A percentile compares a stretch with the other conserved stretches of the same genome.
phyloP scores from a whole-genome alignment of 2,113 vertebrate genomes.

The Nycticebus coucang region DNA sequence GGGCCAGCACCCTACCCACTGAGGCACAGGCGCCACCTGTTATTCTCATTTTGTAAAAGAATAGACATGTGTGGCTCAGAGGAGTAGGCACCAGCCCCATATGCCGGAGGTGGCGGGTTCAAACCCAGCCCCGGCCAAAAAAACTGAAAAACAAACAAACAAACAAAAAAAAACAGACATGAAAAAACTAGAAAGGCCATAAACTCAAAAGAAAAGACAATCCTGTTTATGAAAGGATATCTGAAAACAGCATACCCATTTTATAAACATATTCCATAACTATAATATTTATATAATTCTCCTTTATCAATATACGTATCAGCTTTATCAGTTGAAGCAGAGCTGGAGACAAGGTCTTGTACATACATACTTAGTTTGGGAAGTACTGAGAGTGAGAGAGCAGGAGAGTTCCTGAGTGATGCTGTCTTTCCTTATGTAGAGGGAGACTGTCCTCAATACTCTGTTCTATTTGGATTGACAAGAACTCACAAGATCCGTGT shows the following conservation, averaged over 20 bases:
- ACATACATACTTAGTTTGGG: not conserved
- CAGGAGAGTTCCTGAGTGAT: not conserved
- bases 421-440: not conserved
- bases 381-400: not conserved
- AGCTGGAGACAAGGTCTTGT: not conserved
- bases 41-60: not conserved
- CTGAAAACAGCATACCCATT: not conserved
- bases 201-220: not conserved
- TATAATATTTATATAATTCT: not conserved
- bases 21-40: not conserved
- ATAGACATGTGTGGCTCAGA: too few species aligned
- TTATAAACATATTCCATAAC: not conserved
- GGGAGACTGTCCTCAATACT: not conserved
- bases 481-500: not conserved
- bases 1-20: too few species aligned
- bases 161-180: not conserved
- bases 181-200: not conserved
- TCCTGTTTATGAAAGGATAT: not conserved
- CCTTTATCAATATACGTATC: not conserved
- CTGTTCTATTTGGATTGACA: not conserved
- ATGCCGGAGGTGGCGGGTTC: too few species aligned
- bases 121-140: too few species aligned
- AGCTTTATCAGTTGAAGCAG: not conserved
- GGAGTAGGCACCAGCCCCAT: too few species aligned
- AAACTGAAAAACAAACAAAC: too few species aligned